A percentile compares a stretch with the other conserved stretches of the same genome.
Evolutionary conservation across 2,113 vertebrate genomes (phyloP).

Genomic region (Puma concolor): DNA sequence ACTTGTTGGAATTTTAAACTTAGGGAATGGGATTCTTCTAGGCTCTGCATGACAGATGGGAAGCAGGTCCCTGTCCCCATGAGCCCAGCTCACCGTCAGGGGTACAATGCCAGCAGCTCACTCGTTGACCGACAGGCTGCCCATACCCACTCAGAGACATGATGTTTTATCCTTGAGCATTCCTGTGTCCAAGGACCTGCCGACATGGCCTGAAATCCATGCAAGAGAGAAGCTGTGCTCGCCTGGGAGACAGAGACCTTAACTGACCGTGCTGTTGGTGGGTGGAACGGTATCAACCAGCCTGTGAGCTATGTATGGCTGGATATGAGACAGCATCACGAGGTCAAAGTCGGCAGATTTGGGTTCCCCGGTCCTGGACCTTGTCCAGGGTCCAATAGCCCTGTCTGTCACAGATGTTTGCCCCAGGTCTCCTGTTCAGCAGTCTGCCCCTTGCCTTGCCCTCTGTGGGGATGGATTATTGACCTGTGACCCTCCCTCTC

Average conservation of each 20-base stretch:
- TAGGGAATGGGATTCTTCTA: background rate
- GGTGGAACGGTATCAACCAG: no score
- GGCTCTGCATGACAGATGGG: background rate
- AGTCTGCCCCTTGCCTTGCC: background rate
- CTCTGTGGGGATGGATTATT: background rate
- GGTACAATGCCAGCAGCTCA: background rate
- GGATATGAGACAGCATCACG: accelerated
- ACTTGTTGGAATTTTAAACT: background rate
- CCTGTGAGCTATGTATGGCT: background rate
- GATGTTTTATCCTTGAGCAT: background rate
- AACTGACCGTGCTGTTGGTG: accelerated
- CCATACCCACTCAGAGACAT: background rate
- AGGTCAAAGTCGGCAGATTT: background rate
- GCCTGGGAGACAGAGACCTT: background rate
- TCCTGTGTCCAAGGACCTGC: background rate
- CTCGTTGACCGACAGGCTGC: background rate
- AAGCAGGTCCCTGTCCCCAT: background rate
- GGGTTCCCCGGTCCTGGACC: background rate
- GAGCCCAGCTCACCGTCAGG: background rate
- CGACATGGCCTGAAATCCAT: background rate
- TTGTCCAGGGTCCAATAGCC: background rate
- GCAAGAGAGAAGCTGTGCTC: background rate
- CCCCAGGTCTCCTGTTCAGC: background rate
- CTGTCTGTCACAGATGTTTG: background rate
- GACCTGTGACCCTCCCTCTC: background rate